These are phyloP conservation scores for Nomada fabriciana DNA, from an alignment of 2,888 invertebrate species.

Conservation along the genomic window DNA sequence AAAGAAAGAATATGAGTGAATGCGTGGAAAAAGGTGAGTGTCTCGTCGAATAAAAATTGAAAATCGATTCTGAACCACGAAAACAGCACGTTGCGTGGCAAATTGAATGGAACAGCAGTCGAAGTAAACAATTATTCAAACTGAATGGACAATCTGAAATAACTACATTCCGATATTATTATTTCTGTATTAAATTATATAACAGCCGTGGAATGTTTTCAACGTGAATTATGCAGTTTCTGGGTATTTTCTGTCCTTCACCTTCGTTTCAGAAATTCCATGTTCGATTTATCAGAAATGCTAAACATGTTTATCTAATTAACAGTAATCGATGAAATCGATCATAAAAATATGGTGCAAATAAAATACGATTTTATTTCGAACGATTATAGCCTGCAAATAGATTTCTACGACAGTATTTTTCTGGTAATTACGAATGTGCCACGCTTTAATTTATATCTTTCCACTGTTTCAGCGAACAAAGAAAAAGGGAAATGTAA, in stretches of 20 bases:
- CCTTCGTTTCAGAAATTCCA: neutral
- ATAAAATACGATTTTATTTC: neutral
- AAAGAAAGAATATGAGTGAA: neutral
- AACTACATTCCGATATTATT: neutral
- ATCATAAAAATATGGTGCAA: neutral
- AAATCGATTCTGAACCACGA: neutral
- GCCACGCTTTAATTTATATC: no score
- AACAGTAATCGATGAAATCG: neutral
- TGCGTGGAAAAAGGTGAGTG: conserved; percentile 15
- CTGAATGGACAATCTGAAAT: neutral
- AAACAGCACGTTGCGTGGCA: neutral
- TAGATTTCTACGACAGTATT: neutral
- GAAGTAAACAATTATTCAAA: neutral
- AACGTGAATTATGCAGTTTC: neutral
- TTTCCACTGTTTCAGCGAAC: conserved; percentile 27
- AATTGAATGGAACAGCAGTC: neutral
- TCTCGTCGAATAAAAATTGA: neutral
- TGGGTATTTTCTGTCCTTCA: neutral
- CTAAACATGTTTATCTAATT: neutral
- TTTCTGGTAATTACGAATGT: neutral
- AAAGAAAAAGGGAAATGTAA: conserved; percentile 7
- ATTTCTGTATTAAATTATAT: neutral
- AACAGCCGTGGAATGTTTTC: neutral
- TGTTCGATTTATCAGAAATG: neutral
- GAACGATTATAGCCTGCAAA: neutral